Base-by-base conservation (phyloP, 2,888 invertebrate species). In the Resseliella maxima region DNA sequence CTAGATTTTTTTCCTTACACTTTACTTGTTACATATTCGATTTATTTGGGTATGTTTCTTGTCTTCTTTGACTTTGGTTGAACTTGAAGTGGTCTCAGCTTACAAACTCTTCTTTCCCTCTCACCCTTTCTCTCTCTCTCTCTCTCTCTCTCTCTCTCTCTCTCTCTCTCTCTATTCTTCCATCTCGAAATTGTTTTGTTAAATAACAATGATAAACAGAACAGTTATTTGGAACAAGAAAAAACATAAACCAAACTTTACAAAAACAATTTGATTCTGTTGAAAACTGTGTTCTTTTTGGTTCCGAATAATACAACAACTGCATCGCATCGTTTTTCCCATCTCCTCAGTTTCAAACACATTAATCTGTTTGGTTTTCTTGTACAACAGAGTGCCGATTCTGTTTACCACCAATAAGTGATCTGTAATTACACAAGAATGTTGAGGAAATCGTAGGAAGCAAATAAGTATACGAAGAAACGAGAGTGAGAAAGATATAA, bases 31-130 rank as follows among this genome's bases (percentile, higher is more conserved):
- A 59, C 59, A 59, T 24, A 15, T 59, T 59, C 59, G 59, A 24
- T 59, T 59, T 59, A 5, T 3, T 1, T n/a, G 24, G 5, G 59
- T 3, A 24, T 59, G n/a, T n/a, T 59, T n/a, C 24, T 15, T 50
- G 59, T 59, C 24, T 59, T 59, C 59, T 59, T 59, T 59, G 59
- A 59, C 59, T 59, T 59, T 59, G 59, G 59, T 59, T 59, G 59
- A 59, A 59, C 59, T 59, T 59, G 59, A 59, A 59, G 59, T 59
- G 59, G 59, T 24, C 46, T 41, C 12, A 50, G 18, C n/a, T n/a
- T n/a, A n/a, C n/a, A n/a, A n/a, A n/a, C n/a, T n/a, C n/a, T n/a
- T n/a, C n/a, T n/a, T n/a, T n/a, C n/a, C n/a, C n/a, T n/a, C n/a
- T n/a, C n/a, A 50, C 46, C 18, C 46, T 50, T 50, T 50, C 18